These are phyloP conservation scores for Chromobotia macracanthus DNA, from an alignment of 2,797 vertebrate genomes.

Conservation along the genomic window DNA sequence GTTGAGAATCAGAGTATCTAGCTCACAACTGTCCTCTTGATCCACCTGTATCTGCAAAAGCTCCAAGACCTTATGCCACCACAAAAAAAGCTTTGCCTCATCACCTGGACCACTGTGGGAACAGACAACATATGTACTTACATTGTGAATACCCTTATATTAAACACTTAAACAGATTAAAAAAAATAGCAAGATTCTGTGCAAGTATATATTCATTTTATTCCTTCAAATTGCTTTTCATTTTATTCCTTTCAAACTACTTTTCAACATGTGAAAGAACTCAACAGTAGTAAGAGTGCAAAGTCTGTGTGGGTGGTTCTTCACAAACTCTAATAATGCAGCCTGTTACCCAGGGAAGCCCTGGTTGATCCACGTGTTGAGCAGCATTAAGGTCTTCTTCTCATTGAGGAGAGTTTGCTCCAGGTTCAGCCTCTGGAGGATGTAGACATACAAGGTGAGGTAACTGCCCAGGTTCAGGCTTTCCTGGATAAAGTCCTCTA, in stretches of 20 bases:
- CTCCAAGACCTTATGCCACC: conserved; percentile 95
- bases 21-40: conserved; percentile 80
- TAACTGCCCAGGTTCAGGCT: conserved; percentile 91
- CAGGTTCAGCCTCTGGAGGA: conserved; percentile 89
- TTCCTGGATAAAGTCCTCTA: conserved; percentile 93
- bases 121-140: background rate
- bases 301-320: background rate
- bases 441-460: conserved; percentile 91
- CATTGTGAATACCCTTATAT: background rate
- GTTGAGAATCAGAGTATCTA: conserved; percentile 74
- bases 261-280: background rate
- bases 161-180: background rate
- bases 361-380: conserved; percentile 90
- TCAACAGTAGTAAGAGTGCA: background rate
- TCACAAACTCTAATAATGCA: background rate
- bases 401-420: conserved; percentile 89
- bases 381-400: conserved; percentile 83
- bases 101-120: conserved; percentile 80
- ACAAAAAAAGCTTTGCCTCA: conserved; percentile 94
- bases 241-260: too few relatives aligned
- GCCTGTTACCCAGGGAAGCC: conserved; percentile 84
- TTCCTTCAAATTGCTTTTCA: background rate
- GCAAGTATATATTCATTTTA: background rate
- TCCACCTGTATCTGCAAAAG: conserved; percentile 86
- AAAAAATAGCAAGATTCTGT: background rate